Evolutionary conservation across 2,888 invertebrate genomes (phyloP), one percentile per base, ranked within the genome.

Genomic region (Oithona nana): DNA sequence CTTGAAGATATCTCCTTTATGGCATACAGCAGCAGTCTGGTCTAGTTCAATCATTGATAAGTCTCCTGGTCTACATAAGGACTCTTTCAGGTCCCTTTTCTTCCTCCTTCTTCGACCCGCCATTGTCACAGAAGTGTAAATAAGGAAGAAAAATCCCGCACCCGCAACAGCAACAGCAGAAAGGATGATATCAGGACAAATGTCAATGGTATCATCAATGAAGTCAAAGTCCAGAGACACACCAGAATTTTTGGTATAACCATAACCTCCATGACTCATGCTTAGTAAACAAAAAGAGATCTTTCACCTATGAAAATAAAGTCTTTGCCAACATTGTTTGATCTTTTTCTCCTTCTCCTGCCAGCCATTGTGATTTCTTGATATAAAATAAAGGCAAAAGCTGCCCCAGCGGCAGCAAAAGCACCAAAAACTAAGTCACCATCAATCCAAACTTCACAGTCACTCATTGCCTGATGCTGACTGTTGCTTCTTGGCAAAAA

Each of bases 101-200:
- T 57, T 57, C 26, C 54, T 51, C 26, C 54, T 51, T 54, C 54
- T 1, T 20, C 51, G 52, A n/a, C 61, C 54, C 29, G 16, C 28
- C 30, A 50, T 54, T 26, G 52, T 52, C 28, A 54, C 54, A 11
- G 61, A 52, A 29, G 48, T 26, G 29, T 29, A 61, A 2, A 61
- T 26, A 13, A 54, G 16, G 22, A 52, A 51, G 22, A 54, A 49
- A 22, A 22, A 28, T 16, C 52, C 61, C 20, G 61, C 61, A 49
- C 50, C 61, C 13, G 54, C 51, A 1, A 49, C 30, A 8, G 61
- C 61, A 22, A 61, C 30, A 20, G 52, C 61, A 11, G 61, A 52
- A n/a, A 61, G 13, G 29, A 61, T 54, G 11, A 61, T 29, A 29
- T 61, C 61, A 26, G 61, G 61, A 22, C 61, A 61, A 61, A 61